Evolutionary conservation across 2,888 invertebrate species (phyloP), one percentile per base, ranked within the genome.

Genomic region (Eucera pruinosa): DNA sequence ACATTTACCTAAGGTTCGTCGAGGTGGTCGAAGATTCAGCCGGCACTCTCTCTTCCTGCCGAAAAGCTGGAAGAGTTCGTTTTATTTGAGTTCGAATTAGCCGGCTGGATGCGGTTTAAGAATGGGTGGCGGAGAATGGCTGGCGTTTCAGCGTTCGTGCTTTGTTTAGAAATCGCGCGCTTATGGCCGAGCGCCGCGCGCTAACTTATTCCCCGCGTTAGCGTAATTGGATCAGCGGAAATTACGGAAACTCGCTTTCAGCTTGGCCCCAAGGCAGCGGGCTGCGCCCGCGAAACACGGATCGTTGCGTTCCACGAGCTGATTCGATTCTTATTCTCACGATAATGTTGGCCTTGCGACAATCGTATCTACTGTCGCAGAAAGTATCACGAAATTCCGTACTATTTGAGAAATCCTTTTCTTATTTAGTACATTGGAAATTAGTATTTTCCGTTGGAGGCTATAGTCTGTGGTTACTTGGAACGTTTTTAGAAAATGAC

Each of bases 21-120:
- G 55, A 18, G 41, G n/a, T 18, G 52, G 48, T 45, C 39, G 48
- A 65, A 72, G 39, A 54, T 75, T 36, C 9, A 50, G 33, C 18
- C 47, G 41, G 27, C 60, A 20, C 11, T 18, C 15, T 47, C 43
- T 6, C 25, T 23, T 9, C 23, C 27, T 9, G 20, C 62, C 60
- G 78, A 45, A 87, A 87, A 84, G 87, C 86, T n/a, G n/a, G n/a
- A n/a, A n/a, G n/a, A n/a, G n/a, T n/a, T n/a, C n/a, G n/a, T 88
- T 87, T 88, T 89, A 89, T 89, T 89, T 89, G 88, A 89, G 87
- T 89, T 89, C 77, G 87, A 89, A 89, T 89, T 88, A 89, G 89
- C 84, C 83, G 87, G 75, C 80, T 89, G 84, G 84, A 84, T 87
- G 88, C 84, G 88, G 88, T 87, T 87, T 82, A 84, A 88, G 86